Base-by-base conservation (phyloP, 1,140 invertebrate genomes). In the Drosophila pruinosa region DNA sequence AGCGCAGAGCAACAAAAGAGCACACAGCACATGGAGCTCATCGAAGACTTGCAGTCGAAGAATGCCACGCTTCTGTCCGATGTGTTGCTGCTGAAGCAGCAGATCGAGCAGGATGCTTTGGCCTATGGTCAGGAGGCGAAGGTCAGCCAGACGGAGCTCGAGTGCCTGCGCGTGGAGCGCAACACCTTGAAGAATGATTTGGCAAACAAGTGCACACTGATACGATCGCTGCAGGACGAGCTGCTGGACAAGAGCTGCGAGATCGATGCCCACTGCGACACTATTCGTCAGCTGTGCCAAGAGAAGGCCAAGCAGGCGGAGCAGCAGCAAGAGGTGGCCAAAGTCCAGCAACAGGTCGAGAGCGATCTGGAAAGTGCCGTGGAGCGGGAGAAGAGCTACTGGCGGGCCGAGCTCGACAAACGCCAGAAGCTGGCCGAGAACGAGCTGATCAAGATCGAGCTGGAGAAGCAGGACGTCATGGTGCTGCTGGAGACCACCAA, bases 401-500 rank as follows among this genome's bases (percentile, higher is more conserved):
- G 90, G 72, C 89, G 90, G 1, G 89, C 79, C 15, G 92, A 93
- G 76, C 77, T 93, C 53, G 92, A 93, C 71, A 92, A 93, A 69
- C 92, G 92, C 38, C 92, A 93, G 88, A 91, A 92, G 43, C 90
- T 93, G 67, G 92, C 92, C 52, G 92, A 93, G 75, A 92, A 92
- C 39, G 92, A 90, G 58, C 90, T 93, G 6, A 93, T 92, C 28
- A 91, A 92, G 67, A 91, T 91, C 67, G 92, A 93, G 82, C 56
- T 92, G 47, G 92, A 93, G 74, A 93, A 93, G 53, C 92, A 92
- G 64, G 89, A 92, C 62, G 81, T 92, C 3, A 91, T 91, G 88
- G 74, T 79, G 0, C 67, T 92, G 31, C 77, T 93, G 22, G 78
- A 91, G 62, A 91, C 82, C 53, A 91, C 90, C 52, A 90, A 86